phyloP scores from a whole-genome alignment of 1,140 invertebrate species.

The Heliconius hewitsoni region DNA sequence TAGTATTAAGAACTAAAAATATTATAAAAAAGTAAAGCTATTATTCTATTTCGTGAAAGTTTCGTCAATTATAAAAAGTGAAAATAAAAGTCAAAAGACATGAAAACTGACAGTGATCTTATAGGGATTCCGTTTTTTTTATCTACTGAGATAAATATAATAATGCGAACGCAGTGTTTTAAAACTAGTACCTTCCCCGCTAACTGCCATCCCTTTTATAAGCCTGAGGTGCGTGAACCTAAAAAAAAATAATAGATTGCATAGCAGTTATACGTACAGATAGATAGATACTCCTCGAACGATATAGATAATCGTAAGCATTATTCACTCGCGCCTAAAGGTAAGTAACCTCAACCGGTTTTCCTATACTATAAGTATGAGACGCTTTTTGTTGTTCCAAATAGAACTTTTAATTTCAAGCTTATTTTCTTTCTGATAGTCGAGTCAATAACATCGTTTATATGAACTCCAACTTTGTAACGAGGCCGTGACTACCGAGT shows the following conservation, averaged over 20 bases:
- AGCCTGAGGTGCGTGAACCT: no score
- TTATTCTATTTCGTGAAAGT: no score
- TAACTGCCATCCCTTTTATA: no score
- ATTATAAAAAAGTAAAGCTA: no score
- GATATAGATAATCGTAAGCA: constrained; percentile 10
- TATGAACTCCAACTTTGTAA: constrained; percentile 22
- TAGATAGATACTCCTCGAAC: not conserved
- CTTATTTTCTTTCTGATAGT: constrained; percentile 41
- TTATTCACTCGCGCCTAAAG: constrained; percentile 17
- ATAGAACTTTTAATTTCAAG: constrained; percentile 45
- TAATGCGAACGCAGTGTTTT: no score
- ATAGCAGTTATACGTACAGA: not conserved
- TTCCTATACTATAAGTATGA: constrained; percentile 18
- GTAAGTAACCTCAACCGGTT: constrained; percentile 31
- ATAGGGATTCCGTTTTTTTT: no score
- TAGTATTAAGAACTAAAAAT: no score
- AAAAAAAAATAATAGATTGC: not conserved
- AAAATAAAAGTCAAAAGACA: no score
- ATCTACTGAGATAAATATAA: no score
- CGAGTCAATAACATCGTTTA: constrained; percentile 28
- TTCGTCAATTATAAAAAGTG: no score
- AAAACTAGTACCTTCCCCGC: no score
- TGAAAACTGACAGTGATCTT: no score
- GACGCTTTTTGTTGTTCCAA: constrained; percentile 17
- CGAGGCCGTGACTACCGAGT: constrained; percentile 16